Evolutionary conservation across 2,113 vertebrate species (phyloP).

Genomic region (Ammodytes dubius): DNA sequence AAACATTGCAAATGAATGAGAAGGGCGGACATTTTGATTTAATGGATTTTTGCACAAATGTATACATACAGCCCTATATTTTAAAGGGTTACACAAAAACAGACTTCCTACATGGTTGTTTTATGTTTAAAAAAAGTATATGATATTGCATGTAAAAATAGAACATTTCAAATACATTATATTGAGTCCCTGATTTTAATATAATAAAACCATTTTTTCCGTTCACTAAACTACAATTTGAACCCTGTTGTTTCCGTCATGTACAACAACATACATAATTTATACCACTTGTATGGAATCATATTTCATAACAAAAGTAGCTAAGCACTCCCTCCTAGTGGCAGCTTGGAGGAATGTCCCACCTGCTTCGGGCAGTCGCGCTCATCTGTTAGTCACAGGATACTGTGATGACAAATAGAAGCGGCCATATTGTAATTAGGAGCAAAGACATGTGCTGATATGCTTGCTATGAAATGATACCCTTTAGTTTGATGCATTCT

Average conservation of each 20-base stretch:
- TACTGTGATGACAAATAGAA: slow-evolving; percentile 81
- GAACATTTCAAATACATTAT: no score
- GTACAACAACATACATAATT: neutral
- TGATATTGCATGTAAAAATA: neutral
- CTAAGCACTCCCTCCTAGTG: slow-evolving; percentile 73
- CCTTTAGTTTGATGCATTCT: slow-evolving; percentile 54
- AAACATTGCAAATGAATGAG: no score
- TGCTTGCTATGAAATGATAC: slow-evolving; percentile 67
- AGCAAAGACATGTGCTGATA: slow-evolving; percentile 75
- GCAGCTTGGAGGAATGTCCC: slow-evolving; percentile 53
- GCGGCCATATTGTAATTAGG: slow-evolving; percentile 81
- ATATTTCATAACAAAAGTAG: slow-evolving; percentile 25
- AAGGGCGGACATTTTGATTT: neutral
- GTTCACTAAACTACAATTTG: no score
- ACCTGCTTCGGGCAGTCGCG: slow-evolving; percentile 60
- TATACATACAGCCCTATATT: no score
- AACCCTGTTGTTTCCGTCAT: neutral
- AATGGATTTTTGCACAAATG: neutral
- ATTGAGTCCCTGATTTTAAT: no score
- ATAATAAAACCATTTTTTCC: no score
- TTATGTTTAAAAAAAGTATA: neutral
- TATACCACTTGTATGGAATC: neutral
- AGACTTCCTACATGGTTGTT: neutral
- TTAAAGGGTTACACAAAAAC: neutral
- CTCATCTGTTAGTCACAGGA: slow-evolving; percentile 78